Base-by-base conservation (phyloP, 2,888 invertebrate species). In the Lepeophtheirus nordmannii region DNA sequence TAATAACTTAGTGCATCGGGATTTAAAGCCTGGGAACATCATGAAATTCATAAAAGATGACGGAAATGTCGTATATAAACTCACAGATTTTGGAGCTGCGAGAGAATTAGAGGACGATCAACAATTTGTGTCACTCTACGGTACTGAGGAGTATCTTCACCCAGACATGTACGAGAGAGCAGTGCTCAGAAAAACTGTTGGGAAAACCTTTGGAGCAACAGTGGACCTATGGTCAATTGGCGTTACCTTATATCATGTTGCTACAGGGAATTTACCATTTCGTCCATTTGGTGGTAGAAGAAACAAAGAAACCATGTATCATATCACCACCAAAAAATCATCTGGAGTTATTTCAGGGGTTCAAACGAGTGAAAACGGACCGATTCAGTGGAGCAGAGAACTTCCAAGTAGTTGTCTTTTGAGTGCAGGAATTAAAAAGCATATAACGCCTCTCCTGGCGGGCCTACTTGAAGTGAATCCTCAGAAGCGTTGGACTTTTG, bases 61-160 rank as follows among this genome's bases (percentile, higher is more conserved):
- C 80, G 93, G 90, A 0, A 84, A 84, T 57, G 87, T 87, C 0
- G 82, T 90, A 60, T 88, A 87, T 73, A 89, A 89, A 72, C 76
- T 96, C 65, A 94, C 94, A 0, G 94, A 96, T 76, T 96, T 96
- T 78, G 96, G 96, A 37, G 94, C 96, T 17, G 94, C 96, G 0
- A 79, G 94, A 70, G 92, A 94, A 74, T 77, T 96, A 14, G 87
- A 91, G 73, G 94, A 94, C 73, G 92, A 92, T 72, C 93, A 94
- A 74, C 89, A 91, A 71, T 96, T 96, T 78, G 85, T 90, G 70
- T 94, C 93, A 0, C 76, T 96, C 2, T 96, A 94, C 77, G 96
- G 96, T 1, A 96, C 96, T 0, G 96, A 96, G 74, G 96, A 96
- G 75, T 96, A 96, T 76, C 78, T 96, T 46, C 92, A 94, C 78